Percentiles rank a stretch among this genome's conserved stretches.
Evolutionary conservation across 1,140 invertebrate species (phyloP).

Genomic region (Carposina sasakii): DNA sequence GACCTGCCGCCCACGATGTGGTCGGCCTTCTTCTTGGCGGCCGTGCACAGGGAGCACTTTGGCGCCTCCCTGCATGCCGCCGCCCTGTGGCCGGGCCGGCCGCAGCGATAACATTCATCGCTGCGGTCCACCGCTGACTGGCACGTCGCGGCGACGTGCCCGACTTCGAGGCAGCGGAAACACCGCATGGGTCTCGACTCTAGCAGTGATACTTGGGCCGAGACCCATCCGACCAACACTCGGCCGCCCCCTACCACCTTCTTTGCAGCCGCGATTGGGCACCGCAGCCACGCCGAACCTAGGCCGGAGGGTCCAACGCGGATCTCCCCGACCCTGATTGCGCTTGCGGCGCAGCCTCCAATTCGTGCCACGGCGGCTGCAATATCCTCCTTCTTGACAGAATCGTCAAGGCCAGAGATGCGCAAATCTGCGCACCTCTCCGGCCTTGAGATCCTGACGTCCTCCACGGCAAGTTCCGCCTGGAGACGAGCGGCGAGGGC

Average conservation of each 20-base stretch:
- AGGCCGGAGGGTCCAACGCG: background rate
- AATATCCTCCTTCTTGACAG: background rate
- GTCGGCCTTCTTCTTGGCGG: background rate
- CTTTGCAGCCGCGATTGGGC: slow-evolving; percentile 6
- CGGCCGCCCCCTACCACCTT: background rate
- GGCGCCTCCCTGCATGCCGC: background rate
- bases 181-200: slow-evolving; percentile 5
- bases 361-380: background rate
- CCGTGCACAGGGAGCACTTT: background rate
- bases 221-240: slow-evolving; percentile 4
- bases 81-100: slow-evolving; percentile 1
- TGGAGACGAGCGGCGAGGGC: background rate
- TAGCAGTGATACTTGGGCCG: slow-evolving; percentile 3
- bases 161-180: slow-evolving; percentile 12
- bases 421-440: slow-evolving; percentile 2
- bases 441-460: slow-evolving; percentile 1
- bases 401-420: slow-evolving; percentile 5
- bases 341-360: background rate
- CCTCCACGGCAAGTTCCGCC: background rate
- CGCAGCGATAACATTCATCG: background rate
- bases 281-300: slow-evolving; percentile 6
- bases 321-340: background rate
- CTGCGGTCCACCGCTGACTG: background rate
- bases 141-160: slow-evolving; percentile 3
- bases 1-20: background rate